Base-by-base conservation (phyloP, 2,113 vertebrate species). In the Chelonoidis abingdonii region DNA sequence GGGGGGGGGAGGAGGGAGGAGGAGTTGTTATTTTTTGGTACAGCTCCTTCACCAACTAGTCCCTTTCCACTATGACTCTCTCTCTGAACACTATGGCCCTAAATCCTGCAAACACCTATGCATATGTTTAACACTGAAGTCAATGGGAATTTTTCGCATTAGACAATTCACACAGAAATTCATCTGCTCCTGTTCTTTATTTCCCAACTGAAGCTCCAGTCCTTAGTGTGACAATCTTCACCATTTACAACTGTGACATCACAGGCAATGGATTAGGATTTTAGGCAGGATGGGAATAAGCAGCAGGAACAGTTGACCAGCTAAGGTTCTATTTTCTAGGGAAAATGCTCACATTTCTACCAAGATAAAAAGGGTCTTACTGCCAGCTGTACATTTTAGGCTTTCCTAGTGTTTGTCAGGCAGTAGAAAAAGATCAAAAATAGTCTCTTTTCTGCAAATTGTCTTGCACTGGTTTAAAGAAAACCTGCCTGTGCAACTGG, bases 201-300 rank as follows among this genome's bases (percentile, higher is more conserved):
- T 84, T 35, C 52, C 1, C 0, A 0, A 1, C 22, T 29, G 59
- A 22, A 2, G 54, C 0, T 0, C 0, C 3, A 24, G 1, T n/a
- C 9, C 19, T 62, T 31, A 31, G 6, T 31, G 59, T 62, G 59
- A 62, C 27, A 62, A 35, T 62, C 13, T 4, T 65, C 87, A 14
- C n/a, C 1, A 38, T 21, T 7, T 38, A 8, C 56, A 75, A 19
- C 5, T 41, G 29, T 44, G 17, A 11, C 22, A 1, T 41, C 2
- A 10, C 69, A 29, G 14, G 49, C 0, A 0, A 7, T 57, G 0
- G 16, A 49, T 16, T 87, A 50, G 81, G 12, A 25, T 41, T 75
- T 75, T 44, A 76, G 38, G 22, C 38, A 76, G 35, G 54, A 31
- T 49, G 31, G 17, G 81, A 65, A 79, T 3, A 24, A 56, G 10